Evolutionary conservation across 2,888 invertebrate genomes (phyloP), one percentile per base, ranked within the genome.

Genomic region (Siphonodentalium dalli): DNA sequence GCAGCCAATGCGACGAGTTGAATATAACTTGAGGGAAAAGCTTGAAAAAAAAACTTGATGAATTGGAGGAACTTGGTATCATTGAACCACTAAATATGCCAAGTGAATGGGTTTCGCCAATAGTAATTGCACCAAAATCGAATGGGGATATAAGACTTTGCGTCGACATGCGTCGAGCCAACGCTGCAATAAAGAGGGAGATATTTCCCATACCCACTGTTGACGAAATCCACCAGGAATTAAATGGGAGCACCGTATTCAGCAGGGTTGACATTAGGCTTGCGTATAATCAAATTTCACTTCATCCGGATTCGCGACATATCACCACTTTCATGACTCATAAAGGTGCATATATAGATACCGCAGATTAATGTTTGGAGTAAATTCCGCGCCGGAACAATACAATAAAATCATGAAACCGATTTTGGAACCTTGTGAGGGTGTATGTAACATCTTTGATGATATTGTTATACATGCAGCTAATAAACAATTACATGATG

Each of bases 241-340:
- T 62, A 40, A 62, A 60, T 33, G 31, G 46, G 3, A 43, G 54
- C 11, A 60, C 35, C 37, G 47, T 67, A 2, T 71, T 67, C 41
- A 53, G 47, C 33, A 70, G 66, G 23, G 33, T 70, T 5, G 71
- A 71, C 46, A 47, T 71, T 0, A 65, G 59, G 33, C 57, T 46
- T 53, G 67, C 60, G 0, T 72, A 60, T 40, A 66, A 68, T 31
- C 64, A 71, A 31, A 48, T 66, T 2, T 67, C 68, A 34, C 38
- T 67, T 9, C 38, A 44, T 8, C 55, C 60, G 23, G 56, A 59
- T 18, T 68, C 65, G 6, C 37, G 68, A 6, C 55, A 58, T 3
- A 68, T 71, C 4, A 68, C 69, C 13, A 65, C 68, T 20, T 71
- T 69, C 44, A 46, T 61, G 11, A 69, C 66, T n/a, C 60, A 67